A percentile compares a stretch with the other conserved stretches of the same genome.
These are phyloP conservation scores for Chascanopsetta lugubris DNA, from an alignment of 2,113 vertebrate species.

Conservation along the genomic window DNA sequence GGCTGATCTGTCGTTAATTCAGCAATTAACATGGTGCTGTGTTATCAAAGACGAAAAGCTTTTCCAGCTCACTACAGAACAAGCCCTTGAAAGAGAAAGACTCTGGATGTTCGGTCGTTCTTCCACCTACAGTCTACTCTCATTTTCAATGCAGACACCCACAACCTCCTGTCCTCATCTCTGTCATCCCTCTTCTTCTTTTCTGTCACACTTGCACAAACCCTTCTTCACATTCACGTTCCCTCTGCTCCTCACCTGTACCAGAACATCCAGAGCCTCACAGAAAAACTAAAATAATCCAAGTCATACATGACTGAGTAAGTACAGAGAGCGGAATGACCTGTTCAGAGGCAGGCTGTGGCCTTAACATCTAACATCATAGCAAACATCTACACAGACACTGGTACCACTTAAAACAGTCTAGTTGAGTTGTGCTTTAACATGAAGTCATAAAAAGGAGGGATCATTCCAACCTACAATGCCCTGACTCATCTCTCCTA, in stretches of 20 bases:
- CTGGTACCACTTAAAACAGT: constrained; percentile 52
- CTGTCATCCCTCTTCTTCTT: not conserved
- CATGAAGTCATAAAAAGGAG: constrained; percentile 45
- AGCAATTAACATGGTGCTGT: not conserved
- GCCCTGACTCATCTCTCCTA: constrained; percentile 15
- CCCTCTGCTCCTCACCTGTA: not conserved
- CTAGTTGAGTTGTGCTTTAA: constrained; percentile 76
- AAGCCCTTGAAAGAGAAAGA: constrained; percentile 58
- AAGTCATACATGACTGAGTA: not conserved
- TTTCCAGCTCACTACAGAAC: constrained; percentile 20
- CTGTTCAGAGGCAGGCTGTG: constrained; percentile 29
- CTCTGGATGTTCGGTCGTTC: constrained; percentile 35
- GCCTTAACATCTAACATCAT: constrained; percentile 35
- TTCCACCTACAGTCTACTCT: not conserved
- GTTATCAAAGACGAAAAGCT: constrained; percentile 32
- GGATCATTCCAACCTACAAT: constrained; percentile 16
- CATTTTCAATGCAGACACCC: constrained; percentile 16
- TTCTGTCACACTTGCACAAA: constrained; percentile 49
- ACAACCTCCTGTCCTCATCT: not conserved
- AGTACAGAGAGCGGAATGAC: not conserved
- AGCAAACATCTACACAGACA: constrained; percentile 43
- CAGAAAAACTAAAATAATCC: not conserved
- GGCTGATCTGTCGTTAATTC: not conserved
- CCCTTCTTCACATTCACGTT: constrained; percentile 37
- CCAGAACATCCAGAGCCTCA: constrained; percentile 43